A percentile compares a stretch with the other conserved stretches of the same genome.
Conservation (phyloP, 2,888 invertebrate species). For the Masnerella sp. region DNA sequence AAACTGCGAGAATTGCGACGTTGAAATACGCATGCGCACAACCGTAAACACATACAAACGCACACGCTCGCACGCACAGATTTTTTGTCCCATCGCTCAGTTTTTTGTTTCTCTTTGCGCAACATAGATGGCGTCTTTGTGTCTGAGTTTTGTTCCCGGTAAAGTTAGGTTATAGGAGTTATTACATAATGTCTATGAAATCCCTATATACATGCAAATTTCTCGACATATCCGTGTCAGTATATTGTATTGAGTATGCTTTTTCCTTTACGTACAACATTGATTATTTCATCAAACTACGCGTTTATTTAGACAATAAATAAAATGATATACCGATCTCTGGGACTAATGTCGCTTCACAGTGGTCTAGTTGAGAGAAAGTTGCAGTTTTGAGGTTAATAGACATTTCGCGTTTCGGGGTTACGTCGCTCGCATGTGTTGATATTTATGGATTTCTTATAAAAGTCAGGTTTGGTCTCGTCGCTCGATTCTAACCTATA, state of each 20-base stretch:
- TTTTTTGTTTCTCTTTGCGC: slow-evolving; percentile 12
- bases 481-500: neutral
- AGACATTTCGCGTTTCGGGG: neutral
- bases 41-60: slow-evolving; percentile 14
- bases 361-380: slow-evolving; percentile 8
- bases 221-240: slow-evolving; percentile 43
- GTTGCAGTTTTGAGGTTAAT: neutral
- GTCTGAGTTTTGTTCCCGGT: slow-evolving; percentile 23
- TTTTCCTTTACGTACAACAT: slow-evolving; percentile 72
- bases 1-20: slow-evolving; percentile 5
- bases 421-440: slow-evolving; percentile 9
- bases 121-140: slow-evolving; percentile 7
- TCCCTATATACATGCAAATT: slow-evolving; percentile 45
- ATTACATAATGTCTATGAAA: slow-evolving; percentile 36
- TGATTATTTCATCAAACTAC: slow-evolving; percentile 72
- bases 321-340: slow-evolving; percentile 62
- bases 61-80: neutral
- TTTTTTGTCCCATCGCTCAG: neutral
- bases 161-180: slow-evolving; percentile 15
- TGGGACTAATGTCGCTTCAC: neutral
- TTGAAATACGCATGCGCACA: slow-evolving; percentile 20
- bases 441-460: slow-evolving; percentile 8
- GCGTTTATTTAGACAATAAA: slow-evolving; percentile 73
- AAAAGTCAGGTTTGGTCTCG: neutral
- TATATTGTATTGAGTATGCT: slow-evolving; percentile 62